Evolutionary conservation across 1,140 invertebrate genomes (phyloP).

Genomic region (Proctacanthus coquilletti): DNA sequence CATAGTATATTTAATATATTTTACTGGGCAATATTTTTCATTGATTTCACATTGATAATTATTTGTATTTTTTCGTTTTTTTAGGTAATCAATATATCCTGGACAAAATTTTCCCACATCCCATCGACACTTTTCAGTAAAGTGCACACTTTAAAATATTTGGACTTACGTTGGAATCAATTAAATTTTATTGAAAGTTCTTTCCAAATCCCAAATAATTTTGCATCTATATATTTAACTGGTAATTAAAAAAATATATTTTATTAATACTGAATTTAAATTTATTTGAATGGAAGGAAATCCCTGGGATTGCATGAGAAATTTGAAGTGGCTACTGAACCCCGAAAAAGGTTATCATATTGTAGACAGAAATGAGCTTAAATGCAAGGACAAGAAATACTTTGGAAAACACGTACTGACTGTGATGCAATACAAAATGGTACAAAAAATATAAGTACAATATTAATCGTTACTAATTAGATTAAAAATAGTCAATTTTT

Average conservation of each 20-base stretch:
- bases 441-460: no score
- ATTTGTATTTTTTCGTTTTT: neutral
- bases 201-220: conserved; percentile 18
- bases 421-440: conserved; percentile 38
- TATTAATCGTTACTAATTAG: no score
- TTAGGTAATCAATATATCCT: conserved; percentile 30
- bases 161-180: conserved; percentile 36
- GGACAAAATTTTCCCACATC: conserved; percentile 28
- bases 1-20: neutral
- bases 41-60: neutral
- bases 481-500: conserved; percentile 6
- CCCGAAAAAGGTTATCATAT: conserved; percentile 29
- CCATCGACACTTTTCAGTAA: conserved; percentile 25
- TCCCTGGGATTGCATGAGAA: conserved; percentile 39
- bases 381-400: conserved; percentile 32
- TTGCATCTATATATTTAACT: conserved; percentile 29
- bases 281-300: no score
- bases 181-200: conserved; percentile 26
- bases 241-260: conserved; percentile 23
- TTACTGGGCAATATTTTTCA: neutral
- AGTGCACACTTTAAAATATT: conserved; percentile 18
- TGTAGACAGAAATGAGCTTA: conserved; percentile 33
- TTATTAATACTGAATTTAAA: no score
- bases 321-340: conserved; percentile 38
- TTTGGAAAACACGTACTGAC: conserved; percentile 34